These are phyloP conservation scores for Arizona elegans DNA, from an alignment of 2,113 vertebrate genomes.

Conservation along the genomic window DNA sequence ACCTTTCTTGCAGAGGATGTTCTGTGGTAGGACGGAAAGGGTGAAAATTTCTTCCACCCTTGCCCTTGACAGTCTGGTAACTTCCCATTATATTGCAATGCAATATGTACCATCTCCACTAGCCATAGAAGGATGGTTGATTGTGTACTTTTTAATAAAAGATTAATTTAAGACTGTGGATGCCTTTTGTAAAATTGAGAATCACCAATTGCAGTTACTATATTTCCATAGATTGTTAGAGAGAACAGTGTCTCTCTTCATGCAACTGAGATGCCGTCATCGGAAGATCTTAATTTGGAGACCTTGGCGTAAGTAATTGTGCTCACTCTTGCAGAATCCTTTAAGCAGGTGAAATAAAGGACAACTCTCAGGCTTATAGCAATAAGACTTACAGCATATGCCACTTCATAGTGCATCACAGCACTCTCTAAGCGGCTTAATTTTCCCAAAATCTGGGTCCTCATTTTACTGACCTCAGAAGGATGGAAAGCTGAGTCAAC, in stretches of 20 bases:
- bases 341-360: not conserved
- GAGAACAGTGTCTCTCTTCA: conserved; percentile 84
- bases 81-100: not conserved
- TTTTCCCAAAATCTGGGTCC: not conserved
- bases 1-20: not conserved
- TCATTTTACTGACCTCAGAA: not conserved
- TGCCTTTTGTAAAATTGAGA: not conserved
- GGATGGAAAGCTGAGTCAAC: not conserved
- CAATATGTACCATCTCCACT: not conserved
- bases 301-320: conserved; percentile 85
- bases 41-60: not conserved
- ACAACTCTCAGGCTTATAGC: not conserved
- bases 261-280: conserved; percentile 77
- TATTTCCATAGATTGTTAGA: conserved; percentile 83
- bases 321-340: not conserved
- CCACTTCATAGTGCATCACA: not conserved
- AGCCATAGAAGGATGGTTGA: not conserved
- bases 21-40: not conserved
- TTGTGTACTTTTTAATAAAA: not conserved
- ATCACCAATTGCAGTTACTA: not conserved
- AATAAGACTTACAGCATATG: not conserved
- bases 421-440: not conserved
- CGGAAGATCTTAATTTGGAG: conserved; percentile 93
- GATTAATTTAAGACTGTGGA: not conserved
- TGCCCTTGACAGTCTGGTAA: not conserved